These are phyloP conservation scores for Lepidothrix coronata DNA, from an alignment of 2,113 vertebrate genomes.

Conservation along the genomic window DNA sequence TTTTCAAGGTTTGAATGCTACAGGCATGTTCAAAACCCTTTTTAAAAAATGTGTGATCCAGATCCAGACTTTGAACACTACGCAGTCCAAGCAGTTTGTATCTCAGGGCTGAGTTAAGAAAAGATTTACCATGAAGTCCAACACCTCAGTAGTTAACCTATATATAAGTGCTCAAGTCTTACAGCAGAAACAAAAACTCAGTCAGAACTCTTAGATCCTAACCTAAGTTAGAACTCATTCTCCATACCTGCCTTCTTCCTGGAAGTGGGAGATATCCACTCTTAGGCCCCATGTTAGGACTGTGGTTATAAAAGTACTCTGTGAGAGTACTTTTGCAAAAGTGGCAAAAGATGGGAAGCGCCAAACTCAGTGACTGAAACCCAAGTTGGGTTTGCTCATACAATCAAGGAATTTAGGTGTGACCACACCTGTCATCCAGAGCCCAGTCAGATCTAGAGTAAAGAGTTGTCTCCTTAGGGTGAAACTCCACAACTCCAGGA, in stretches of 20 bases:
- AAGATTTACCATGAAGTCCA: neutral
- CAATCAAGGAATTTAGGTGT: neutral
- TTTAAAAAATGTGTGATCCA: neutral
- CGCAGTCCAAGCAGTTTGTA: neutral
- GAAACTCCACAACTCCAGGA: neutral
- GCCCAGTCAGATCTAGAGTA: neutral
- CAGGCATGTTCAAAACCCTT: neutral
- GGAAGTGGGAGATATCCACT: neutral
- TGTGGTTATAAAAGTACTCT: neutral
- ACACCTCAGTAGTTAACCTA: neutral
- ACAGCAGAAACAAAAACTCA: neutral
- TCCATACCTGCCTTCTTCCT: neutral
- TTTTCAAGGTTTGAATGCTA: neutral
- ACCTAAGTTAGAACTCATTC: neutral
- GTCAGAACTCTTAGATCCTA: neutral
- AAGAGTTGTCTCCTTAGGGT: neutral
- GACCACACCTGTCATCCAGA: neutral
- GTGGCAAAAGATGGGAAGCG: neutral
- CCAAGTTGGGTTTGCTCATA: neutral
- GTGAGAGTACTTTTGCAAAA: neutral
- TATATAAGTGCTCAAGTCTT: neutral
- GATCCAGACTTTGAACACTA: neutral
- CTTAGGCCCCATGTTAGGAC: neutral
- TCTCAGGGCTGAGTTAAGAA: neutral
- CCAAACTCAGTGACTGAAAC: neutral